Evolutionary conservation across 2,113 vertebrate species (phyloP), one percentile per base, ranked within the genome.

Genomic region (Herpetotheres cachinnans): DNA sequence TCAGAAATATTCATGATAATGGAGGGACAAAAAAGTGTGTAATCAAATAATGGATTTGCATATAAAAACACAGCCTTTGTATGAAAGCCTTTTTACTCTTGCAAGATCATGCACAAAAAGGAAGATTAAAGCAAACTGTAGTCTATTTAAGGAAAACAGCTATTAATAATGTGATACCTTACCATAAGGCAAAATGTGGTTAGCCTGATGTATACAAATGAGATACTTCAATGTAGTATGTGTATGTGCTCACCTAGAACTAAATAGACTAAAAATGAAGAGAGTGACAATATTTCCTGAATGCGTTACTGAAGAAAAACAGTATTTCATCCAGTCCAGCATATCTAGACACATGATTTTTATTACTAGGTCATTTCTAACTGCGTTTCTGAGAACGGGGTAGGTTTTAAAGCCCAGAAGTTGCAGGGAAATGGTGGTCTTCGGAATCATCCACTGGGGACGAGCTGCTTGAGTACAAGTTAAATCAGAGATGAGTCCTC

Each of bases 1-100:
- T 97, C 95, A 97, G 95, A 98, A 98, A 97, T 98, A 98, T 97
- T 98, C 96, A 89, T 97, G 84, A 97, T 97, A 98, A 97, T 86
- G 92, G 92, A 97, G 90, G 90, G 97, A 97, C 78, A 73, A 97
- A 97, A 97, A 97, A 40, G 44, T 79, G 82, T 94, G 88, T 95
- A 98, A 98, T 98, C 96, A 97, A 97, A 96, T 97, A 97, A 98
- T 97, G 95, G 95, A 98, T 98, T 98, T 98, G 96, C 97, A 97
- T 97, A 98, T 97, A 96, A 97, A 98, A 98, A 89, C 92, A 90
- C 67, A 89, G 89, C 49, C 82, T 86, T 96, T 84, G 81, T 93
- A 83, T 81, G 81, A 96, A 97, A 95, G 77, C 52, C 87, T 88
- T 92, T 91, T 96, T 81, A 86, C 58, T 66, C 77, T 86, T 91